phyloP scores from a whole-genome alignment of 2,888 invertebrate species.

The Ophion costatus region DNA sequence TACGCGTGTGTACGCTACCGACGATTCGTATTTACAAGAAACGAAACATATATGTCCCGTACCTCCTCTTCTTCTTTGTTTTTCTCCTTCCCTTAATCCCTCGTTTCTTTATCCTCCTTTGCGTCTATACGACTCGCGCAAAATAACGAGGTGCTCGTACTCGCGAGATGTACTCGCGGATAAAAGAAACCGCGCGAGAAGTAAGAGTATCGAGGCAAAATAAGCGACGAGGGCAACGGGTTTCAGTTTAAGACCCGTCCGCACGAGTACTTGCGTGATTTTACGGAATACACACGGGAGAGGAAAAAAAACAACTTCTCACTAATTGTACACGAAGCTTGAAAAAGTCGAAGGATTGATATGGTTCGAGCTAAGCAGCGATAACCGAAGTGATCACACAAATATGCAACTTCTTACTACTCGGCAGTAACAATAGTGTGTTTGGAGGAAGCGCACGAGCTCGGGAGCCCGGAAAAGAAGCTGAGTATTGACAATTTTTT shows the following conservation, averaged over 20 bases:
- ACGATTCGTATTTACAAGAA: constrained; percentile 52
- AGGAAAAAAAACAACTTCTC: background rate
- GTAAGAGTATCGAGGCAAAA: background rate
- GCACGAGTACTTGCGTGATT: background rate
- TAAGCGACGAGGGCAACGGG: constrained; percentile 11
- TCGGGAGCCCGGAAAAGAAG: no score
- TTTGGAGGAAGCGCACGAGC: no score
- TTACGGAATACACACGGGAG: background rate
- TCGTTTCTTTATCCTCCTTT: constrained; percentile 32
- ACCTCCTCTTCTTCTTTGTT: constrained; percentile 17
- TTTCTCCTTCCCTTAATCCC: constrained; percentile 14
- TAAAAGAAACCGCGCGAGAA: constrained; percentile 39
- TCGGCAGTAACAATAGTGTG: no score
- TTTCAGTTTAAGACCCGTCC: constrained; percentile 35
- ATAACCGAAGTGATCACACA: background rate
- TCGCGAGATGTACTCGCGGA: constrained; percentile 41
- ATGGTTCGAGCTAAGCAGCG: background rate
- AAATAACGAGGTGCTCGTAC: constrained; percentile 63
- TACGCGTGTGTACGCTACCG: constrained; percentile 63
- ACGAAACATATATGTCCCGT: constrained; percentile 39
- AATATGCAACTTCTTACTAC: no score
- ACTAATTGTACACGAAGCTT: constrained; percentile 35
- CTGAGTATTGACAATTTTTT: no score
- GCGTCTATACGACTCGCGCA: constrained; percentile 28
- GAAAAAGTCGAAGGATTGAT: background rate